phyloP scores from a whole-genome alignment of 2,888 invertebrate species.

The Papilio protenor region DNA sequence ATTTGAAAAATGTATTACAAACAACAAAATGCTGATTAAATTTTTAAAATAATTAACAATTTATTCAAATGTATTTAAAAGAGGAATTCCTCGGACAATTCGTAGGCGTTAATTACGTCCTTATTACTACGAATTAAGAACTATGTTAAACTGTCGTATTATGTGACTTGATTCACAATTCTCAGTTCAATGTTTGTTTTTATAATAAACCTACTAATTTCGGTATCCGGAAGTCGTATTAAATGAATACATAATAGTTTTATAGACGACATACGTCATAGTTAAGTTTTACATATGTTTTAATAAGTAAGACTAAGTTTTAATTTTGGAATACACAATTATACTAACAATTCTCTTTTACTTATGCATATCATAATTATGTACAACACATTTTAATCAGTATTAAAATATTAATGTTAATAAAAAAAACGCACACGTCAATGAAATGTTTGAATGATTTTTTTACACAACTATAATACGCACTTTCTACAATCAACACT shows the following conservation, averaged over 20 bases:
- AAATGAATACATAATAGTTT: conserved; percentile 1
- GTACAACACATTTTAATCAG: neutral
- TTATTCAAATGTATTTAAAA: conserved; percentile 70
- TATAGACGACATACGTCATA: conserved; percentile 12
- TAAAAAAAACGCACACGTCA: neutral
- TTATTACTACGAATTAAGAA: conserved; percentile 48
- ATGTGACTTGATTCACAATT: conserved; percentile 13
- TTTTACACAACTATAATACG: neutral
- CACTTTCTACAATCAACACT: conserved; percentile 13
- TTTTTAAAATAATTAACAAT: conserved; percentile 74
- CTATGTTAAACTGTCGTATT: conserved; percentile 33
- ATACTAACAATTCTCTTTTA: too few relatives aligned
- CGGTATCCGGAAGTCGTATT: conserved; percentile 22
- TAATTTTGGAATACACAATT: too few relatives aligned
- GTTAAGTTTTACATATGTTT: neutral
- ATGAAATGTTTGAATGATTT: neutral
- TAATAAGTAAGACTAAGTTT: neutral
- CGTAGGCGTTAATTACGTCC: conserved; percentile 66
- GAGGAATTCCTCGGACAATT: conserved; percentile 54
- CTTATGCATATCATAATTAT: too few relatives aligned
- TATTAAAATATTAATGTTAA: neutral
- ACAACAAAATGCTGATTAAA: conserved; percentile 56
- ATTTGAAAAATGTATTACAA: conserved; percentile 37
- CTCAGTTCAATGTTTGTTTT: conserved; percentile 28
- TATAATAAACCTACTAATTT: conserved; percentile 41